Base-by-base conservation (phyloP, 2,113 vertebrate genomes). In the Heloderma charlesbogerti region DNA sequence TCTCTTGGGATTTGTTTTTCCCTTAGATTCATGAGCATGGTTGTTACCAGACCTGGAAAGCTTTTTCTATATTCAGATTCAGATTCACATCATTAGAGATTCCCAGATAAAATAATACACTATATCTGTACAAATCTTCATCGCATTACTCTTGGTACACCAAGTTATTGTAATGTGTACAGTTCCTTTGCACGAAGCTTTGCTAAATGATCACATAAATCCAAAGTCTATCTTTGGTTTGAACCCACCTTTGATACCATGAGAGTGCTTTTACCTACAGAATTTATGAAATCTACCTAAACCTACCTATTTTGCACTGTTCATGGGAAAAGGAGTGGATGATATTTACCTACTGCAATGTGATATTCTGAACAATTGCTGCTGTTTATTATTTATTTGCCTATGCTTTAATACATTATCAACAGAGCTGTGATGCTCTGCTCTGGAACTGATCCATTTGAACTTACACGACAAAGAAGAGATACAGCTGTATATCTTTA, bases 391-490 rank as follows among this genome's bases (percentile, higher is more conserved):
- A 63, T 92, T 87, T 72, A 48, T 63, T 93, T 45, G 71, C 86
- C 78, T 40, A 92, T 84, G 77, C 9, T 34, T 34, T 45, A 90
- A 29, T 89, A n/a, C 43, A n/a, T 89, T 34, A 91, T 37, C n/a
- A 40, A 78, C 57, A 43, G 51, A 93, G 69, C 66, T 51, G 78
- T 13, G 69, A 54, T 74, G 87, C 74, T 89, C 88, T 93, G 78
- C 93, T 87, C 18, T 87, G 51, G 82, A 90, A 92, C 69, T 66
- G 54, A 63, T 48, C 91, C 74, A 80, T 92, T 93, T 92, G 71
- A 88, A 96, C 43, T 84, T 89, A 1, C 29, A 48, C 86, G 90
- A 94, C 88, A 96, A 96, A 96, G 93, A 91, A 84, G 66, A 18
- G 12, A 31, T 31, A 74, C 40, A 13, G 34, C 18, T 88, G 25